Evolutionary conservation across 2,797 vertebrate species (phyloP).

Genomic region (Enteromius anoplus): DNA sequence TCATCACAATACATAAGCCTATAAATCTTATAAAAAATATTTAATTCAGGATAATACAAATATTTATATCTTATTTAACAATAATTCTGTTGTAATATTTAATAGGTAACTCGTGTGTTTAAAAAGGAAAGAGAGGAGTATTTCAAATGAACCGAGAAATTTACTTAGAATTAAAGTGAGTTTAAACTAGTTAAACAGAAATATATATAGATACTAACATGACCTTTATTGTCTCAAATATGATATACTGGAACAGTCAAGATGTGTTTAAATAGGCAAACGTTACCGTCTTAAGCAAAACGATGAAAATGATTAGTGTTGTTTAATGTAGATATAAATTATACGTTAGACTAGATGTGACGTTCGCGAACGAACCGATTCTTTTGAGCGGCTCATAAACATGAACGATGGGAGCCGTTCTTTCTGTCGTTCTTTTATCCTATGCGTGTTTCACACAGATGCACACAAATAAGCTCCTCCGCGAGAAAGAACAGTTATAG

Average conservation of each 20-base stretch:
- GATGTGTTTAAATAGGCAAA: background rate
- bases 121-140: background rate
- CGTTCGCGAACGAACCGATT: too few species aligned
- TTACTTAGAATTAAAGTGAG: background rate
- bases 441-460: too few species aligned
- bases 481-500: too few species aligned
- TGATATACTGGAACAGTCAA: background rate
- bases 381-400: too few species aligned
- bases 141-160: background rate
- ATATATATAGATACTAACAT: background rate
- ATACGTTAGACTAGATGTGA: too few species aligned
- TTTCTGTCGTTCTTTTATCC: too few species aligned
- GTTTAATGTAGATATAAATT: background rate
- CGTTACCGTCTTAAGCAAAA: background rate
- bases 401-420: too few species aligned
- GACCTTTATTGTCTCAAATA: background rate
- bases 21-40: background rate
- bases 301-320: background rate
- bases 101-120: background rate
- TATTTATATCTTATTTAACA: background rate
- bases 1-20: background rate
- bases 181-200: background rate
- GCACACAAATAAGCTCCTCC: too few species aligned
- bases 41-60: background rate
- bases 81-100: background rate